phyloP scores from a whole-genome alignment of 2,797 vertebrate species.

The Aotus griseimembra region DNA sequence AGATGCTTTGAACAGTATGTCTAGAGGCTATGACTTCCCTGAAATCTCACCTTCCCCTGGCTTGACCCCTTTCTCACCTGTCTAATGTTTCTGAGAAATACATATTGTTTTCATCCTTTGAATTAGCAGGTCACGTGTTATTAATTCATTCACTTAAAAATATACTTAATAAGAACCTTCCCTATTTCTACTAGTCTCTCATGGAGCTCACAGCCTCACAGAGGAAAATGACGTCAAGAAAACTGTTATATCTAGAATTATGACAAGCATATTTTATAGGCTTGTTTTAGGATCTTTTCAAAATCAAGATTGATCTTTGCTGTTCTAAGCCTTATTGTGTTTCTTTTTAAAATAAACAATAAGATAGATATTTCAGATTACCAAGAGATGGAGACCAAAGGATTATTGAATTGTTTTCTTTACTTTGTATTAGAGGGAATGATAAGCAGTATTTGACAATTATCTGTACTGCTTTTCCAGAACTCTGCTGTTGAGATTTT shows the following conservation, averaged over 20 bases:
- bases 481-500: neutral
- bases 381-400: neutral
- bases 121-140: neutral
- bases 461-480: neutral
- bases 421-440: neutral
- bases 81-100: neutral
- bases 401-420: neutral
- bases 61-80: neutral
- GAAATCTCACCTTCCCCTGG: neutral
- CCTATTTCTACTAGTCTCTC: neutral
- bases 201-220: neutral
- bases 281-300: neutral
- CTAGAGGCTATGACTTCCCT: neutral
- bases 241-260: neutral
- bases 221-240: neutral
- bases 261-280: neutral
- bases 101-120: neutral
- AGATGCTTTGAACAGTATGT: too few relatives aligned
- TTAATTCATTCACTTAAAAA: neutral
- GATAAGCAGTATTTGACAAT: neutral
- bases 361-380: neutral
- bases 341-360: slow-evolving; percentile 20
- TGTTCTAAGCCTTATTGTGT: neutral
- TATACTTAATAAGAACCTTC: neutral
- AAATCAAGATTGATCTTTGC: neutral